A percentile compares a stretch with the other conserved stretches of the same genome.
Conservation (phyloP, 2,888 invertebrate genomes). For the Melikaiella ostensackeni region DNA sequence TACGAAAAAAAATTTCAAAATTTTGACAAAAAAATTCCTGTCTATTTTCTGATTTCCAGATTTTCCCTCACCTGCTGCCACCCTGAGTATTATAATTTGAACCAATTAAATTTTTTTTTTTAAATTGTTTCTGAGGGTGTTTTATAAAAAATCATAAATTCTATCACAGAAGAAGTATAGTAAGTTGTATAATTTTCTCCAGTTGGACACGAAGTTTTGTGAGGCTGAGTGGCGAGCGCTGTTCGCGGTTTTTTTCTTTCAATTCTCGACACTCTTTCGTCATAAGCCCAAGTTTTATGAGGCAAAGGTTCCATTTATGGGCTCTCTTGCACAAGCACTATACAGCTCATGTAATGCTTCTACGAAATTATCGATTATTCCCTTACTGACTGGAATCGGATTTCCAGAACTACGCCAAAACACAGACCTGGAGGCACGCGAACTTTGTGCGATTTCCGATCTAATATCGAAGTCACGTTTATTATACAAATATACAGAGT, state of each 20-base stretch:
- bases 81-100: no score
- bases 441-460: not conserved
- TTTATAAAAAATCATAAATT: no score
- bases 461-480: conserved; percentile 25
- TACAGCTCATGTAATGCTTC: conserved; percentile 13
- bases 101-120: no score
- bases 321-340: not conserved
- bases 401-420: conserved; percentile 12
- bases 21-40: no score
- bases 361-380: conserved; percentile 28
- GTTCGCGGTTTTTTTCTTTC: conserved; percentile 6
- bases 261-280: conserved; percentile 19
- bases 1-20: no score
- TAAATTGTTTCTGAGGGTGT: no score
- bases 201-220: not conserved
- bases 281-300: conserved; percentile 26
- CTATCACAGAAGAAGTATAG: no score
- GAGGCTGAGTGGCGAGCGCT: conserved; percentile 5
- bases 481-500: not conserved
- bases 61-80: no score
- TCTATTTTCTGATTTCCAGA: no score
- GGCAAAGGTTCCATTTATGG: conserved; percentile 15
- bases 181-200: not conserved
- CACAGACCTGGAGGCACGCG: conserved; percentile 7
- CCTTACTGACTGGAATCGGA: conserved; percentile 8